These are phyloP conservation scores for Pedetes capensis DNA, from an alignment of 2,113 vertebrate genomes.

Conservation along the genomic window DNA sequence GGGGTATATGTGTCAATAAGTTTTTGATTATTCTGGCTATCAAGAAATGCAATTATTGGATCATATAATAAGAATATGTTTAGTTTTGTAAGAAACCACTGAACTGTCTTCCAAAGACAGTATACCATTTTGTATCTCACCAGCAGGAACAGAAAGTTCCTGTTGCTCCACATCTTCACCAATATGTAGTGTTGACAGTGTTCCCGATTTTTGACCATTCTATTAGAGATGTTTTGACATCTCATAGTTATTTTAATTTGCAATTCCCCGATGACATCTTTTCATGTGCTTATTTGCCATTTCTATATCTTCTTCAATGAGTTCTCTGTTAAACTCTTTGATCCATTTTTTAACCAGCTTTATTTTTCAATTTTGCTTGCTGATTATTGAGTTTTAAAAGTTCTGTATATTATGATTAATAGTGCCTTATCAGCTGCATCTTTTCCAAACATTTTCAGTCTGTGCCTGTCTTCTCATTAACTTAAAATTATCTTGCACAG, in stretches of 20 bases:
- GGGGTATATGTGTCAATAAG: too few relatives aligned
- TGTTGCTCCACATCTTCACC: background rate
- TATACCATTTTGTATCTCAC: background rate
- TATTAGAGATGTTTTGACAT: background rate
- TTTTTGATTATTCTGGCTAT: too few relatives aligned
- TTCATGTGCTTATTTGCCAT: background rate
- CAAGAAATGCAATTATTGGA: background rate
- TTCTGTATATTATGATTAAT: background rate
- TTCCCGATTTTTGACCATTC: background rate
- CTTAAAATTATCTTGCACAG: background rate
- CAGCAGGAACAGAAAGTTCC: background rate
- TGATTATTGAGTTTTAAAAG: background rate
- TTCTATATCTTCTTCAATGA: background rate
- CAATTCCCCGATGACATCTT: background rate
- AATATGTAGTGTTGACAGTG: background rate
- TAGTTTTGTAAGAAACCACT: background rate
- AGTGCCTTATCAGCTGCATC: background rate
- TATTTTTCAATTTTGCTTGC: background rate
- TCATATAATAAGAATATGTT: background rate
- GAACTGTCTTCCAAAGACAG: background rate
- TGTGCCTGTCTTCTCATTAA: background rate
- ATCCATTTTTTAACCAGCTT: background rate
- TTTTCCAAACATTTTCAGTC: background rate
- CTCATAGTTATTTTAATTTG: background rate
- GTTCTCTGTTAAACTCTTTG: background rate